Percentiles rank a stretch among this genome's conserved stretches.
Evolutionary conservation across 2,113 vertebrate species (phyloP).

Genomic region (Cisticola juncidis): DNA sequence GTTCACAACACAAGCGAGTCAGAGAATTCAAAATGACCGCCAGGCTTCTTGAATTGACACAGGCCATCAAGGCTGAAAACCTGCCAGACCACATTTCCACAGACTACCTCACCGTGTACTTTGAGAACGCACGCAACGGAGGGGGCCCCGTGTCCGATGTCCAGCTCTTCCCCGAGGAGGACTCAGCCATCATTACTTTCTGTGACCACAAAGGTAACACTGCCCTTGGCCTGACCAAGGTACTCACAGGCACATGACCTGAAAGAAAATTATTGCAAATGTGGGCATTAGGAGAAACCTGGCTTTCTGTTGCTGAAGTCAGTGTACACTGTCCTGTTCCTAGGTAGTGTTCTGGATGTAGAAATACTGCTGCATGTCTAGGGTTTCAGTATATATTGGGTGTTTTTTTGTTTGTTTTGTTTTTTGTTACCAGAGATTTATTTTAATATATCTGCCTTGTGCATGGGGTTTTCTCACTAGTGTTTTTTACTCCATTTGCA

Average conservation of each 20-base stretch:
- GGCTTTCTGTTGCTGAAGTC: not conserved
- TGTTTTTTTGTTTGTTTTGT: not conserved
- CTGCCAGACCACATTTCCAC: slow-evolving; percentile 30
- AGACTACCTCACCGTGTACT: slow-evolving; percentile 73
- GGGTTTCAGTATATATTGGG: not conserved
- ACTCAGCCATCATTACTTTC: slow-evolving; percentile 81
- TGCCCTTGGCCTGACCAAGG: not conserved
- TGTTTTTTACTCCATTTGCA: not conserved
- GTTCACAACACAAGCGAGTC: slow-evolving; percentile 52
- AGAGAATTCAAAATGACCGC: slow-evolving; percentile 62
- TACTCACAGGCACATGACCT: not conserved
- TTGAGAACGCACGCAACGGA: slow-evolving; percentile 72
- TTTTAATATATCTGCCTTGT: not conserved
- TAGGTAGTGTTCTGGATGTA: not conserved
- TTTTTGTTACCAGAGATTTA: not conserved
- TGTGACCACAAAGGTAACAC: slow-evolving; percentile 76
- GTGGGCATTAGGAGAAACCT: not conserved
- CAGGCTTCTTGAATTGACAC: slow-evolving; percentile 76
- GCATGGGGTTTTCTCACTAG: not conserved
- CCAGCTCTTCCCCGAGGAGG: slow-evolving; percentile 61
- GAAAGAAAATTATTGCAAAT: not conserved
- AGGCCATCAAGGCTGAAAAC: slow-evolving; percentile 77
- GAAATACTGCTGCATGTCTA: not conserved
- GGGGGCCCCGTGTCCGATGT: slow-evolving; percentile 62
- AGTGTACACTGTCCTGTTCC: not conserved